Base-by-base conservation (phyloP, 2,797 vertebrate genomes). In the Karalla daura region DNA sequence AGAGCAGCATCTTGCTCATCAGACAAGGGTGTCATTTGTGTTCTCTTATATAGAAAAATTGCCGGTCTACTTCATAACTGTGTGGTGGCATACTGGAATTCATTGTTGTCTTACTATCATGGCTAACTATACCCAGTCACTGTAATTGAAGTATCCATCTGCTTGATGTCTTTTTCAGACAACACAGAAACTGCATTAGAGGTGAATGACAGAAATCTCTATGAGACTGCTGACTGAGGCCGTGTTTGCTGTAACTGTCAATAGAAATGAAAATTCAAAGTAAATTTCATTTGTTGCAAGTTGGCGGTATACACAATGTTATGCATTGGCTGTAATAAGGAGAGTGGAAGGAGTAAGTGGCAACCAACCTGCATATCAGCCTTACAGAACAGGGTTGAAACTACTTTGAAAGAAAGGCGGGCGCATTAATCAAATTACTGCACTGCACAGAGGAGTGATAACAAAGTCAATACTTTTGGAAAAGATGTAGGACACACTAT, bases 41-140 rank as follows among this genome's bases (percentile, higher is more conserved):
- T 70, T 79, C 83, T 78, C 39, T 68, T 78, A 66, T 59, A 79
- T 78, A 41, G 39, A 23, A 56, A 50, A 54, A 20, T 44, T 74
- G 61, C 37, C 61, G 83, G 87, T 74, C 68, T 44, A 66, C 77
- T 82, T 60, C 41, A 65, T 37, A 56, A 36, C 17, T 50, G 28
- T 30, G 24, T 46, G 47, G 43, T 43, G 51, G 6, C 40, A 6
- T 28, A 43, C 36, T 55, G 35, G 56, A 54, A 53, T 58, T 66
- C 41, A 76, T 68, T 70, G 39, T 10, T 7, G 39, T 44, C 77
- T 6, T 0, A 27, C 68, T 63, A 25, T 41, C 10, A n/a, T n/a
- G n/a, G n/a, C n/a, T n/a, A n/a, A n/a, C n/a, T n/a, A n/a, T n/a
- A n/a, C n/a, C 37, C 41, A 24, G n/a, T 62, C 35, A 23, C 24